A percentile compares a stretch with the other conserved stretches of the same genome.
These are phyloP conservation scores for Corythoichthys haematopterus DNA, from an alignment of 2,113 vertebrate genomes.

Conservation along the genomic window DNA sequence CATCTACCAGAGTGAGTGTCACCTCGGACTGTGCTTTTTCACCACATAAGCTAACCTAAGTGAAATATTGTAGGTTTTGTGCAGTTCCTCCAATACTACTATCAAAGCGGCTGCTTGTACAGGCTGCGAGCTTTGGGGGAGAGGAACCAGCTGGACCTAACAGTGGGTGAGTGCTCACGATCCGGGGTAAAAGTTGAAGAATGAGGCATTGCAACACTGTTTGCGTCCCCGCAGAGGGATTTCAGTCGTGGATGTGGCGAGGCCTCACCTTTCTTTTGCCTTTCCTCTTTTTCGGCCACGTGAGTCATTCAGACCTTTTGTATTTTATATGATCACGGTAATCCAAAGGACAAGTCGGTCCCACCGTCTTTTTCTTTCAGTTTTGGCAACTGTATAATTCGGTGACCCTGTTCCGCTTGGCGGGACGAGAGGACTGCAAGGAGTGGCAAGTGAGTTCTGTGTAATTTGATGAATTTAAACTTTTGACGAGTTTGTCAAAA, in stretches of 20 bases:
- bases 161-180: slow-evolving; percentile 80
- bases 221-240: slow-evolving; percentile 80
- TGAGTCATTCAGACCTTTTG: slow-evolving; percentile 70
- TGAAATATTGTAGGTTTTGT: slow-evolving; percentile 79
- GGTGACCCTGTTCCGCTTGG: slow-evolving; percentile 84
- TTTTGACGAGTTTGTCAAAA: too few relatives aligned
- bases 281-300: slow-evolving; percentile 94
- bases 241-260: slow-evolving; percentile 99
- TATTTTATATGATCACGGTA: neutral
- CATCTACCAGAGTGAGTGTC: slow-evolving; percentile 93
- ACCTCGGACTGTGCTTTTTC: too few relatives aligned
- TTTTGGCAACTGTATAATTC: slow-evolving; percentile 99
- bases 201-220: neutral
- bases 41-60: too few relatives aligned
- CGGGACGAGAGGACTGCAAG: slow-evolving; percentile 83
- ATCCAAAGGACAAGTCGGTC: neutral
- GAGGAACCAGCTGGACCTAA: slow-evolving; percentile 93
- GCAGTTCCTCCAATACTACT: slow-evolving; percentile 97
- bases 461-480: too few relatives aligned
- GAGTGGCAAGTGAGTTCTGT: slow-evolving; percentile 88
- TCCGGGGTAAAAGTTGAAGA: too few relatives aligned
- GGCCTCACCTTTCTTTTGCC: slow-evolving; percentile 94
- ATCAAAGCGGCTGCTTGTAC: slow-evolving; percentile 95
- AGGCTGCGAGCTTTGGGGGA: slow-evolving; percentile 89
- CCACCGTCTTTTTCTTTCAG: slow-evolving; percentile 54